Conservation (phyloP, 2,888 invertebrate genomes). For the Cryptophagus acutangulus region DNA sequence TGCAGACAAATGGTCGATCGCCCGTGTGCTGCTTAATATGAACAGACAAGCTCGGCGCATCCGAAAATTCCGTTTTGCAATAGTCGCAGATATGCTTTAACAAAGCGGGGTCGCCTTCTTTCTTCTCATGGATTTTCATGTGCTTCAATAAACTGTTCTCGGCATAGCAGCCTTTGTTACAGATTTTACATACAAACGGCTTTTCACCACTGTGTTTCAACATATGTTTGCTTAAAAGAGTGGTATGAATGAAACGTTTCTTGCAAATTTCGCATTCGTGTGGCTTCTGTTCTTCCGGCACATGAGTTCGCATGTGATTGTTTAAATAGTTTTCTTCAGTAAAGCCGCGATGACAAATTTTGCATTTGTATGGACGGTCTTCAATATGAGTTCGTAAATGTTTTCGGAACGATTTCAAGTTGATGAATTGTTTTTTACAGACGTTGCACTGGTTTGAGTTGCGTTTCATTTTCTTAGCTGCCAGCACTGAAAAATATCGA, state of each 20-base stretch:
- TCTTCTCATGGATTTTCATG: conserved; percentile 49
- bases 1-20: conserved; percentile 47
- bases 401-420: conserved; percentile 47
- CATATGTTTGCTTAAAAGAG: conserved; percentile 48
- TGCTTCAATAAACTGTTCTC: conserved; percentile 48
- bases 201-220: conserved; percentile 49
- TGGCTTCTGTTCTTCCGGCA: conserved; percentile 48
- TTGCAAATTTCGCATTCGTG: conserved; percentile 49
- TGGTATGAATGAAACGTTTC: conserved; percentile 48
- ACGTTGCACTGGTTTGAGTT: conserved; percentile 46
- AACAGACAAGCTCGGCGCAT: conserved; percentile 40
- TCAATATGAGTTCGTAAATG: conserved; percentile 49
- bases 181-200: conserved; percentile 48
- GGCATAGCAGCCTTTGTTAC: conserved; percentile 46
- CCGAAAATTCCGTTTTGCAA: conserved; percentile 47
- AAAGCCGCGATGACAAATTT: conserved; percentile 45
- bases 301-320: conserved; percentile 44
- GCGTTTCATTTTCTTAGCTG: conserved; percentile 40
- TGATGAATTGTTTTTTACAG: conserved; percentile 48
- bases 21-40: conserved; percentile 49
- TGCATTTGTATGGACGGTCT: conserved; percentile 47
- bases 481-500: conserved; percentile 23
- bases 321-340: conserved; percentile 49
- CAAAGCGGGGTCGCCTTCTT: conserved; percentile 47
- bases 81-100: conserved; percentile 49